phyloP scores from a whole-genome alignment of 2,113 vertebrate genomes.

The Sylvia atricapilla region DNA sequence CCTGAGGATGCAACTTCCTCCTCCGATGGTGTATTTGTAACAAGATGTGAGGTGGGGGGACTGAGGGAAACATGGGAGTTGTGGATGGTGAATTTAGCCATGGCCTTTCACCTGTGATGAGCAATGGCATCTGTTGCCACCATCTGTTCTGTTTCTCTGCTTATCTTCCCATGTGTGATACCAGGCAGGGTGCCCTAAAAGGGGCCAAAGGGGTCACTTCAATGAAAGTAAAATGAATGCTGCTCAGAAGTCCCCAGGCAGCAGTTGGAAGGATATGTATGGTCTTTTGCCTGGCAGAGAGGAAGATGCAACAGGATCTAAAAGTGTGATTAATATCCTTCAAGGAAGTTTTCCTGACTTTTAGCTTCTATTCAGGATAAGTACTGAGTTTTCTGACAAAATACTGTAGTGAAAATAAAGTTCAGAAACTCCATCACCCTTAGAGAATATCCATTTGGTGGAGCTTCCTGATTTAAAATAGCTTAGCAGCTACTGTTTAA shows the following conservation, averaged over 20 bases:
- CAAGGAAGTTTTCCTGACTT: background rate
- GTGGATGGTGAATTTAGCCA: background rate
- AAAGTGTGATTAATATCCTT: background rate
- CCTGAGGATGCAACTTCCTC: background rate
- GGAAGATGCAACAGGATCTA: background rate
- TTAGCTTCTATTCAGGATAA: background rate
- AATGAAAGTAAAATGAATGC: background rate
- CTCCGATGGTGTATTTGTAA: background rate
- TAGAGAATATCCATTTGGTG: background rate
- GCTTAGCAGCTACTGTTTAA: background rate
- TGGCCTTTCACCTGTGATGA: background rate
- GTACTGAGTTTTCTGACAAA: background rate
- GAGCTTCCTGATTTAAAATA: background rate
- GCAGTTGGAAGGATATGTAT: background rate
- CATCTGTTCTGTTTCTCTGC: background rate
- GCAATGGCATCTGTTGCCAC: conserved; percentile 16
- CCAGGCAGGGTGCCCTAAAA: background rate
- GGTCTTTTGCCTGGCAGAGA: background rate
- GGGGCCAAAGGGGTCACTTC: background rate
- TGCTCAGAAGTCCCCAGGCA: background rate
- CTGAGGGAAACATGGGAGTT: background rate
- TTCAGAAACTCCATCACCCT: background rate
- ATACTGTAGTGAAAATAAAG: background rate
- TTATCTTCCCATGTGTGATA: background rate
- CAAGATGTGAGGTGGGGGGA: background rate